Conservation (phyloP, 2,888 invertebrate genomes). For the Diploptera punctata region DNA sequence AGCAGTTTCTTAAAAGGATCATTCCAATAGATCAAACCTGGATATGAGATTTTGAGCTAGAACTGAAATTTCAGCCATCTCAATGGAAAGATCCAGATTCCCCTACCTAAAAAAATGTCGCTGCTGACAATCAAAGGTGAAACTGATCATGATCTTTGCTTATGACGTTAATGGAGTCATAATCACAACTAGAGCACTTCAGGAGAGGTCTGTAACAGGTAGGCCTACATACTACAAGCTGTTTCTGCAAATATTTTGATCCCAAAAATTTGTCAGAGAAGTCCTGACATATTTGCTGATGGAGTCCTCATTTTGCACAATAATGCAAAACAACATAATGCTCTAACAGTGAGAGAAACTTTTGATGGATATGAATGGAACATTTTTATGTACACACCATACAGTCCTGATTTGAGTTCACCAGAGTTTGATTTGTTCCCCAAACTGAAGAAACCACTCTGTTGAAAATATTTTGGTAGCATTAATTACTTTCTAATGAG, state of each 20-base stretch:
- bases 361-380: background rate
- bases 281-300: background rate
- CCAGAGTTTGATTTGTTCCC: conserved; percentile 12
- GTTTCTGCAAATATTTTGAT: background rate
- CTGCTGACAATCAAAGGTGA: conserved; percentile 4
- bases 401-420: conserved; percentile 3
- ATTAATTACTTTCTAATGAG: background rate
- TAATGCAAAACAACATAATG: background rate
- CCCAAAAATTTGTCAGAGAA: background rate
- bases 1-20: no score
- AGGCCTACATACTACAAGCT: conserved; percentile 1
- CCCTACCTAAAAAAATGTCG: background rate
- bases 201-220: conserved; percentile 3
- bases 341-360: background rate
- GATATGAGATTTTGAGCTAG: no score
- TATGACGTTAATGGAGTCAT: background rate
- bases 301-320: conserved; percentile 7
- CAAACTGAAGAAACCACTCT: conserved; percentile 9
- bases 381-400: background rate
- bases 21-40: no score
- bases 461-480: conserved; percentile 6
- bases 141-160: conserved; percentile 1
- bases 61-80: background rate
- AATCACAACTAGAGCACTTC: background rate
- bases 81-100: background rate